Conservation (phyloP, 37 sponge, comb jelly and placozoan species). For the Diacarnus erythraeanus region DNA sequence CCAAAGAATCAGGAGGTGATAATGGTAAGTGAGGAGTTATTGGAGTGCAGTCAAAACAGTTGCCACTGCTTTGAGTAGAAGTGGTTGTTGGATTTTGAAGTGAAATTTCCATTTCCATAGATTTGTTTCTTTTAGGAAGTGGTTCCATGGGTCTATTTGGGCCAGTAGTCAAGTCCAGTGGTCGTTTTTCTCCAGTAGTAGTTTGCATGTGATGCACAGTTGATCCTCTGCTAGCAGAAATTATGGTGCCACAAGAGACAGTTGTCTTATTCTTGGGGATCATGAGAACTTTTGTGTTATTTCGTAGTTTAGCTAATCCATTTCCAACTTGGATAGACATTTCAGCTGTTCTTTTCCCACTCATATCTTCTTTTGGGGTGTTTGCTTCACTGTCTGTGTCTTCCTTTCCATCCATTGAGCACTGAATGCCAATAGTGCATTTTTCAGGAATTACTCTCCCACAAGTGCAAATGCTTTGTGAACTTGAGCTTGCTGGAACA, state of each 20-base stretch:
- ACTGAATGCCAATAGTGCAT: constrained; percentile 68
- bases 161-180: neutral
- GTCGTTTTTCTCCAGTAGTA: constrained; percentile 20
- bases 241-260: neutral
- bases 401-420: constrained; percentile 50
- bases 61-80: neutral
- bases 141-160: neutral
- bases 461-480: constrained; percentile 23
- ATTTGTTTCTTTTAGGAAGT: neutral
- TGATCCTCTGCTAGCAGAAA: neutral
- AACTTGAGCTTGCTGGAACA: neutral
- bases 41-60: constrained; percentile 6
- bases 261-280: neutral
- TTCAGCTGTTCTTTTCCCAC: constrained; percentile 46
- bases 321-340: constrained; percentile 73
- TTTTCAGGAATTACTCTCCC: constrained; percentile 19
- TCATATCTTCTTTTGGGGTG: neutral
- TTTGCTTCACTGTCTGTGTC: neutral
- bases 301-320: constrained; percentile 46
- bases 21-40: constrained; percentile 31
- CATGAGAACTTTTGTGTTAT: neutral
- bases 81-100: neutral
- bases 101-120: constrained; percentile 3
- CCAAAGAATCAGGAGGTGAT: constrained; percentile 54
- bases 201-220: constrained; percentile 19